Base-by-base conservation (phyloP, 2,797 vertebrate species). In the Lagodon rhomboides region DNA sequence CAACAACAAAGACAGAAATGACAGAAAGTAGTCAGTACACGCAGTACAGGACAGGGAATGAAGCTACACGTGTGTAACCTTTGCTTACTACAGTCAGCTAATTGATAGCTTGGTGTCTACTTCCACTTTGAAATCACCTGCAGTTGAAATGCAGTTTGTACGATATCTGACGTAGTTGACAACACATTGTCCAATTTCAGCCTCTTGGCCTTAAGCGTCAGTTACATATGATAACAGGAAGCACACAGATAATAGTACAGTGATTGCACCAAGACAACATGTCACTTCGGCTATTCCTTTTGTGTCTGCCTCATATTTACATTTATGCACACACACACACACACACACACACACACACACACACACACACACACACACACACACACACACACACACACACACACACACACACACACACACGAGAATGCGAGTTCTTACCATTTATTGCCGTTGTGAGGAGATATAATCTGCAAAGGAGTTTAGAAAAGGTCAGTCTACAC, bases 401-500 rank as follows among this genome's bases (percentile, higher is more conserved):
- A 43, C 22, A 46, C 49, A 73, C 59, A 43, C 22, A 46, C 49
- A 73, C 59, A 43, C 22, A 46, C 65, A 61, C 7, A 3, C 50
- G 34, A 9, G 20, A 25, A 79, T 55, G 47, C 0, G 2, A 53
- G 76, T 53, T 34, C 20, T 49, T 47, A 17, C 62, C 51, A 0
- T 79, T 34, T 74, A n/a, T 59, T 64, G 54, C 59, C 60, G 66
- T 78, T 75, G 58, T 83, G 73, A 81, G 68, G 47, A 72, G 75
- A 82, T 85, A 79, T 67, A 69, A 82, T 85, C 77, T 81, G 70
- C 72, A 69, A 65, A 77, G 68, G 68, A 85, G 79, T 78, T 85
- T 64, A 73, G 67, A 85, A 89, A 88, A 91, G 87, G 90, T 90
- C 87, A 89, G 22, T 51, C 72, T 79, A 27, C 68, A 51, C 54